Percentiles rank a stretch among this genome's conserved stretches.
Conservation (phyloP, 2,797 vertebrate species). For the Sebastes iracundus region DNA sequence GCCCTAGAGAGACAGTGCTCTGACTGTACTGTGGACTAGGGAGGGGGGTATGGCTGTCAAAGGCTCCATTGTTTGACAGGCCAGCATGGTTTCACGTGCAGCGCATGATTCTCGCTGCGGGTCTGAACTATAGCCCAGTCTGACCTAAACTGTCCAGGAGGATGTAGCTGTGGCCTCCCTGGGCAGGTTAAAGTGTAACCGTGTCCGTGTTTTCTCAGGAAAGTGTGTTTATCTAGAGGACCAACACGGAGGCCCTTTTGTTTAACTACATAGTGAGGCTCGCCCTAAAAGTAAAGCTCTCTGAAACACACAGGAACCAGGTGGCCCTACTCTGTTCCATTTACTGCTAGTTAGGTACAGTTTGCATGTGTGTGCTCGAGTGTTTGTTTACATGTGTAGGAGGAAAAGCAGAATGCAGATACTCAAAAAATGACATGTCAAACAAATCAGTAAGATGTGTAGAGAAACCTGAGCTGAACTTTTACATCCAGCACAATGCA, state of each 20-base stretch:
- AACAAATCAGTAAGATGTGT: constrained; percentile 13
- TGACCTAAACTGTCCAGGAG: constrained; percentile 71
- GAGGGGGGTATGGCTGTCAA: constrained; percentile 73
- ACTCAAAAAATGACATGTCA: constrained; percentile 8
- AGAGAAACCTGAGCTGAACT: constrained; percentile 11
- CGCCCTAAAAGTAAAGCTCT: constrained; percentile 81
- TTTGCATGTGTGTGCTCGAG: background rate
- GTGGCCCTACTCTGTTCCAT: constrained; percentile 74
- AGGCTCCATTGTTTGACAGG: constrained; percentile 80
- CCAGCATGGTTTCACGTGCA: constrained; percentile 77
- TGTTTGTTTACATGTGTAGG: constrained; percentile 36
- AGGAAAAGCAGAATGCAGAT: background rate
- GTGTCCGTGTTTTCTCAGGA: constrained; percentile 84
- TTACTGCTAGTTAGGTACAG: constrained; percentile 68
- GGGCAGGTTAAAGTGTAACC: constrained; percentile 84
- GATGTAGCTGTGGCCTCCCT: constrained; percentile 71
- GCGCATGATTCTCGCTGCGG: constrained; percentile 73
- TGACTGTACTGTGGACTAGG: constrained; percentile 72
- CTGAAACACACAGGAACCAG: constrained; percentile 82
- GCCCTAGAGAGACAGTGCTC: constrained; percentile 80
- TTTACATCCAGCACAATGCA: constrained; percentile 10
- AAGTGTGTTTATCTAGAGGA: constrained; percentile 86
- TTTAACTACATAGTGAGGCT: constrained; percentile 82
- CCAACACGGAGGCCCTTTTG: constrained; percentile 83
- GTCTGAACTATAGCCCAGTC: constrained; percentile 73